Evolutionary conservation across 2,797 vertebrate species (phyloP).

Genomic region (Rhadinocentrus ornatus): DNA sequence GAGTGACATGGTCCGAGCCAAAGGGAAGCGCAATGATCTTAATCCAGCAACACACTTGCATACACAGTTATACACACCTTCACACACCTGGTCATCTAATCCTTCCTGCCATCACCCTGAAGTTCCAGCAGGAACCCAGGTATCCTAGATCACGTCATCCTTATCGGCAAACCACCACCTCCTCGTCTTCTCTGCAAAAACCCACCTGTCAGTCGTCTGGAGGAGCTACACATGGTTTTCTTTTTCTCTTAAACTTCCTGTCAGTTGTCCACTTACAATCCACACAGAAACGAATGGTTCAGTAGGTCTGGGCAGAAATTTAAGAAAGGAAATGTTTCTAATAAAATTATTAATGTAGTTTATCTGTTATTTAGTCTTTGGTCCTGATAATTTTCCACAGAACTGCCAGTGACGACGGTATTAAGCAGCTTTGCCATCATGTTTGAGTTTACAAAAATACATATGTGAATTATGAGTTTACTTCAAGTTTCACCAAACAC

Average conservation of each 20-base stretch:
- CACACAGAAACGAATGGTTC: neutral
- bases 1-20: conserved; percentile 71
- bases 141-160: conserved; percentile 24
- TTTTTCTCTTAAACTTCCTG: neutral
- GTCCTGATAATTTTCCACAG: conserved; percentile 16
- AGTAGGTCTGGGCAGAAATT: conserved; percentile 1
- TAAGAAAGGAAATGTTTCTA: neutral
- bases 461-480: conserved; percentile 20
- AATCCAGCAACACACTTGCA: neutral
- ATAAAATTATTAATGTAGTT: neutral
- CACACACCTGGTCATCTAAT: conserved; percentile 21
- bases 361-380: conserved; percentile 8
- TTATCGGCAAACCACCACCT: conserved; percentile 14
- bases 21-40: conserved; percentile 22
- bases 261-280: conserved; percentile 9
- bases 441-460: conserved; percentile 56
- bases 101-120: conserved; percentile 6
- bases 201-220: conserved; percentile 54
- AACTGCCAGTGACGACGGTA: conserved; percentile 43
- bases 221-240: conserved; percentile 8
- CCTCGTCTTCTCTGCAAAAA: conserved; percentile 32
- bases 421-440: conserved; percentile 28
- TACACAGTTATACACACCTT: neutral
- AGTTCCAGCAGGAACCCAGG: conserved; percentile 16
- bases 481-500: conserved; percentile 5